Percentiles rank a stretch among this genome's conserved stretches.
phyloP scores from a whole-genome alignment of 2,113 vertebrate species.

The Trogon surrucura region DNA sequence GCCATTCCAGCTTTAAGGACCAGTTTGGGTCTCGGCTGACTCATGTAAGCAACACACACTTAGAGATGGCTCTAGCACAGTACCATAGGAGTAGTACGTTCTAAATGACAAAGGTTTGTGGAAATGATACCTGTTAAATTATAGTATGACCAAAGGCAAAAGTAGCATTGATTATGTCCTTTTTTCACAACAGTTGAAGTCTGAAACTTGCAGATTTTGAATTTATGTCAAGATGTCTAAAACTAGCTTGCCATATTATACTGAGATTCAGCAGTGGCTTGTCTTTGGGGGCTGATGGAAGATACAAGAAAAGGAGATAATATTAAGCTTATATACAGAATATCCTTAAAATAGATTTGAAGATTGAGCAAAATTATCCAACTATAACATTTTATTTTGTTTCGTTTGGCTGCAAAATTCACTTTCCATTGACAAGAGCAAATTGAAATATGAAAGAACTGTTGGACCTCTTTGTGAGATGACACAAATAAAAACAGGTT shows the following conservation, averaged over 20 bases:
- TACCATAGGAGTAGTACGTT: not conserved
- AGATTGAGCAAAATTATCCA: not conserved
- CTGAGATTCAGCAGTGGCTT: not conserved
- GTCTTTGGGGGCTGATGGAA: not conserved
- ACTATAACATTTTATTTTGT: not conserved
- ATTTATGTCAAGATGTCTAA: not conserved
- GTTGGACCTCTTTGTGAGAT: not conserved
- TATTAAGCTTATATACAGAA: not conserved
- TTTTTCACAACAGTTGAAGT: not conserved
- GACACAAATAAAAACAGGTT: not conserved
- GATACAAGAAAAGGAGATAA: not conserved
- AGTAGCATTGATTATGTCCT: not conserved
- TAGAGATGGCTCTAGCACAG: not conserved
- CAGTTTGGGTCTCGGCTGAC: not conserved
- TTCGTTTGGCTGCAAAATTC: not conserved
- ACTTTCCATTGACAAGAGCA: not conserved
- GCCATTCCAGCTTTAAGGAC: not conserved
- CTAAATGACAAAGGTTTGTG: not conserved
- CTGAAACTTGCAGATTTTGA: not conserved
- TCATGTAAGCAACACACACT: not conserved
- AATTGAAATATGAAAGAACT: not conserved
- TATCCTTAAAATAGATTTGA: not conserved
- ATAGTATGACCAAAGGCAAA: not conserved
- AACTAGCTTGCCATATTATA: not conserved
- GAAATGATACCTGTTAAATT: not conserved